Conservation (phyloP, 1,140 invertebrate species). For the Sipha flava region DNA sequence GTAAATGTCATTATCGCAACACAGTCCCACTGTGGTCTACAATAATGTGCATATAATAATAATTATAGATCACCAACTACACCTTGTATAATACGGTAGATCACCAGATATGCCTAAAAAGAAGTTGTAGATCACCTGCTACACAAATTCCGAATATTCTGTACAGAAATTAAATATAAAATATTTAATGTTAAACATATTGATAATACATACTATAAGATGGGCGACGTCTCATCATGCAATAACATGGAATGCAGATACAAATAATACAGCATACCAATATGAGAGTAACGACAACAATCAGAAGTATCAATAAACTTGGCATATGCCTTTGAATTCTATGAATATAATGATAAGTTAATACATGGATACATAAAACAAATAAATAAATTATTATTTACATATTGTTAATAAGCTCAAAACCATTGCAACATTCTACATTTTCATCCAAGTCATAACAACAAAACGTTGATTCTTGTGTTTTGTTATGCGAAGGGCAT, state of each 20-base stretch:
- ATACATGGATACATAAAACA: not conserved
- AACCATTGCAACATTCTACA: slow-evolving; percentile 9
- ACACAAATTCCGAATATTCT: too few relatives aligned
- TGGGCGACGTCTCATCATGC: slow-evolving; percentile 8
- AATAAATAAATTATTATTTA: not conserved
- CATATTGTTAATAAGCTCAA: not conserved
- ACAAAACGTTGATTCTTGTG: not conserved
- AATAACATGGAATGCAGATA: slow-evolving; percentile 27
- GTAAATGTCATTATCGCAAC: too few relatives aligned
- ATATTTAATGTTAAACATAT: too few relatives aligned
- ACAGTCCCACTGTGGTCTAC: too few relatives aligned
- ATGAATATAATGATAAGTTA: not conserved
- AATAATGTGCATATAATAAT: too few relatives aligned
- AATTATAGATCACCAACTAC: too few relatives aligned
- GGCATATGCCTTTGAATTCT: not conserved
- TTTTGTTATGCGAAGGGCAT: not conserved
- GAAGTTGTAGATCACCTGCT: too few relatives aligned
- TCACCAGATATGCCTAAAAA: too few relatives aligned
- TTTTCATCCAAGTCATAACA: not conserved
- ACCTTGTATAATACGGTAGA: too few relatives aligned
- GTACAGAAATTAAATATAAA: too few relatives aligned
- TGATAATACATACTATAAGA: slow-evolving; percentile 8
- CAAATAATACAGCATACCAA: slow-evolving; percentile 5
- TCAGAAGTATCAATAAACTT: not conserved
- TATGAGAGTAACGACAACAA: not conserved